These are phyloP conservation scores for Pandion haliaetus DNA, from an alignment of 2,113 vertebrate species.

Conservation along the genomic window DNA sequence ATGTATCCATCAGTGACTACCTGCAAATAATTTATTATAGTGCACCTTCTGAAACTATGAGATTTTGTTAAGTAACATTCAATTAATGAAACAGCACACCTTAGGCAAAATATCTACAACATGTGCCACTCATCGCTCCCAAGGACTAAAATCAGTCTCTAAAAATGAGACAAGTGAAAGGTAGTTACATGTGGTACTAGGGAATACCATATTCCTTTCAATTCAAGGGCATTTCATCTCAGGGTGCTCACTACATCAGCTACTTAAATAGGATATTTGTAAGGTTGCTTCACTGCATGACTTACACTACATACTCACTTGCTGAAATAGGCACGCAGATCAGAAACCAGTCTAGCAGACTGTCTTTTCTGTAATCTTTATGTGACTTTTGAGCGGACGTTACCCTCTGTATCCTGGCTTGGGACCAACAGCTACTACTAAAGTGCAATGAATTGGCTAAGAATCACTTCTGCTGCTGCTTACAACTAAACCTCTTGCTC, in stretches of 20 bases:
- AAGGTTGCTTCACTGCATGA: neutral
- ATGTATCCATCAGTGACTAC: neutral
- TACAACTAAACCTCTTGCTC: neutral
- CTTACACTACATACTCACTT: neutral
- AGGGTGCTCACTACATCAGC: neutral
- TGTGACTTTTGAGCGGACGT: neutral
- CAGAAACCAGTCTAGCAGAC: neutral
- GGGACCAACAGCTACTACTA: neutral
- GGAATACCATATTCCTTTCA: neutral
- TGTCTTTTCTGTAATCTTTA: neutral
- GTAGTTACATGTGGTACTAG: neutral
- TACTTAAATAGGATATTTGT: neutral
- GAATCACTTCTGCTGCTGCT: neutral
- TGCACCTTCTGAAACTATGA: neutral
- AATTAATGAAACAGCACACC: constrained; percentile 19
- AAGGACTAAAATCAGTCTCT: neutral
- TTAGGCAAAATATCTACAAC: constrained; percentile 7
- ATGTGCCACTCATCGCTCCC: neutral
- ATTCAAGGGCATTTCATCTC: neutral
- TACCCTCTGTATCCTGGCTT: neutral
- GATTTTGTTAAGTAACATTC: constrained; percentile 8
- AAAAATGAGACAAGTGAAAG: constrained; percentile 3
- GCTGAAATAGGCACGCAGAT: neutral
- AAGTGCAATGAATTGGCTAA: neutral
- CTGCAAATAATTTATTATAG: neutral